Conservation (phyloP, 2,113 vertebrate species). For the Labeo catla region DNA sequence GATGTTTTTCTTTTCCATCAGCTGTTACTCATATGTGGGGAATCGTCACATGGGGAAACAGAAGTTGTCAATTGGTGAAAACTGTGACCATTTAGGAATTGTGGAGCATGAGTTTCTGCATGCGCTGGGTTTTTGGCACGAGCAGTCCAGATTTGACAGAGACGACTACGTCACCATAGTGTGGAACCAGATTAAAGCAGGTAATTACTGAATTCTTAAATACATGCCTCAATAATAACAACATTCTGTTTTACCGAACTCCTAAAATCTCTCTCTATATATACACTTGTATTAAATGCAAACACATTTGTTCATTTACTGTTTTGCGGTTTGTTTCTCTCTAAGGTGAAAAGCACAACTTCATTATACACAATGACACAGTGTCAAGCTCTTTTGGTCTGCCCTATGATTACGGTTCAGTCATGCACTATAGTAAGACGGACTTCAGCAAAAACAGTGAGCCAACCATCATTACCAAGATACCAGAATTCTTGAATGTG, state of each 20-base stretch:
- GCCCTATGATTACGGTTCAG: constrained; percentile 88
- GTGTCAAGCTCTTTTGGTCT: constrained; percentile 79
- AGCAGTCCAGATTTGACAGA: constrained; percentile 87
- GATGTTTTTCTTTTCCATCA: constrained; percentile 58
- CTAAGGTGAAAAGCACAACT: constrained; percentile 83
- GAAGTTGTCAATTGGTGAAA: constrained; percentile 80
- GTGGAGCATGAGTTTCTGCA: constrained; percentile 90
- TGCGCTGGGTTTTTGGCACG: constrained; percentile 89
- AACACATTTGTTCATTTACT: neutral
- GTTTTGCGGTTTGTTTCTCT: neutral
- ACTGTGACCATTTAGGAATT: constrained; percentile 82
- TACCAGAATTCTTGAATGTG: constrained; percentile 83
- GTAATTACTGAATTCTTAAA: constrained; percentile 65
- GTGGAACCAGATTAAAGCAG: constrained; percentile 81
- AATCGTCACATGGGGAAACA: constrained; percentile 80
- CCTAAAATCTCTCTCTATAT: neutral
- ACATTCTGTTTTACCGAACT: neutral
- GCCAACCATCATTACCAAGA: constrained; percentile 89
- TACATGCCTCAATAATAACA: neutral
- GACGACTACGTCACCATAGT: constrained; percentile 85
- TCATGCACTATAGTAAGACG: constrained; percentile 91
- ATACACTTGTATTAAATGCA: neutral
- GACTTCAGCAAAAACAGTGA: constrained; percentile 81
- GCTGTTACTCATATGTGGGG: constrained; percentile 91
- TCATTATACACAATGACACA: constrained; percentile 76